Evolutionary conservation across 2,797 vertebrate genomes (phyloP).

Genomic region (Phalloptychus januarius): DNA sequence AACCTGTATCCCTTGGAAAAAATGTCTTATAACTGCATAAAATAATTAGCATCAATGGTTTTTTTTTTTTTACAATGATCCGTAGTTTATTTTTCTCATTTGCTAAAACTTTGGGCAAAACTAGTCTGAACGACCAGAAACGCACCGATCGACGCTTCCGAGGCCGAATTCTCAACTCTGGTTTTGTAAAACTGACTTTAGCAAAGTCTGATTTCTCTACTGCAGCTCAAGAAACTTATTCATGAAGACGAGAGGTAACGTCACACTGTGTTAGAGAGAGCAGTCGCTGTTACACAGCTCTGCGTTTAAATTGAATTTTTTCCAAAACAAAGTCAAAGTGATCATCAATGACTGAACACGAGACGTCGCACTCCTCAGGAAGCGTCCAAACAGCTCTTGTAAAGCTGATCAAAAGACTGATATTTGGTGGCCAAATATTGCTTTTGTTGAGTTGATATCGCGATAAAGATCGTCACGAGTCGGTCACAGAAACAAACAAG

Average conservation of each 20-base stretch:
- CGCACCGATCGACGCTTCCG: not conserved
- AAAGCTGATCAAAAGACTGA: too few relatives aligned
- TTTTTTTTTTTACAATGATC: not conserved
- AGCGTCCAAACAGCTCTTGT: too few relatives aligned
- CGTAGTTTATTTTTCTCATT: not conserved
- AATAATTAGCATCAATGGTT: not conserved
- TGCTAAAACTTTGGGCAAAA: not conserved
- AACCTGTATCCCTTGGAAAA: not conserved
- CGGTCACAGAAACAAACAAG: too few relatives aligned
- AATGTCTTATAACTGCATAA: not conserved
- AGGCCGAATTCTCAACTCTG: not conserved
- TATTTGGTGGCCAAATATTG: too few relatives aligned
- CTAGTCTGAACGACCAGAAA: not conserved
- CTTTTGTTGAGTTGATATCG: too few relatives aligned
- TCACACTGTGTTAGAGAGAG: not conserved
- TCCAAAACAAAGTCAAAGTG: not conserved
- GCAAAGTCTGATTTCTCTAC: too few relatives aligned
- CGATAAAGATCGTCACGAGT: too few relatives aligned
- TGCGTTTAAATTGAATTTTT: not conserved
- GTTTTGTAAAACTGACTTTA: not conserved
- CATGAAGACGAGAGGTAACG: not conserved
- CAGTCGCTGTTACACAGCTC: not conserved
- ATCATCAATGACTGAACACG: not conserved
- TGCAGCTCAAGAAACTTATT: not conserved
- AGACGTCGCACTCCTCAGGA: too few relatives aligned